Evolutionary conservation across 2,797 vertebrate species (phyloP).

Genomic region (Trachops cirrhosus): DNA sequence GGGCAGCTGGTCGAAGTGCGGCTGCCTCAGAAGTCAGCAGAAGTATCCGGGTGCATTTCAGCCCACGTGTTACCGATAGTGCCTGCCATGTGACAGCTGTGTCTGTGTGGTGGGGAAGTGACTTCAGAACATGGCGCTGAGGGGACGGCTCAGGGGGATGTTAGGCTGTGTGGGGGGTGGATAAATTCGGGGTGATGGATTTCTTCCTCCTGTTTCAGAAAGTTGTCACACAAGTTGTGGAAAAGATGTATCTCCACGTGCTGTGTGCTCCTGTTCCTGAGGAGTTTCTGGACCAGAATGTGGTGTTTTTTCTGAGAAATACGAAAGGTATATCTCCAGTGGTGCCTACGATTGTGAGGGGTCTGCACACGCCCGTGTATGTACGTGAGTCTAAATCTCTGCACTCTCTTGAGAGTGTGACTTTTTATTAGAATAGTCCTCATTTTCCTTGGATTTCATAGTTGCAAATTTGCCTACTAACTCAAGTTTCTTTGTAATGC

Average conservation of each 20-base stretch:
- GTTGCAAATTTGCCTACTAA: neutral
- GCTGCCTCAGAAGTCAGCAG: rapidly evolving
- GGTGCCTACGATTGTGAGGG: neutral
- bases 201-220: constrained; percentile 77
- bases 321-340: constrained; percentile 82
- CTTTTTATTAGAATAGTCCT: neutral
- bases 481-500: neutral
- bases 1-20: neutral
- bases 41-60: rapidly evolving
- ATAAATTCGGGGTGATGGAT: rapidly evolving
- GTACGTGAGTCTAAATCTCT: neutral
- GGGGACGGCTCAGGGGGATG: neutral
- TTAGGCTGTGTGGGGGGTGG: rapidly evolving
- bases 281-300: constrained; percentile 81
- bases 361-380: rapidly evolving
- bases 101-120: rapidly evolving
- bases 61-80: rapidly evolving
- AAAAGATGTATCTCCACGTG: constrained; percentile 82
- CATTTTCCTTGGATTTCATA: neutral
- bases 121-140: rapidly evolving
- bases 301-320: constrained; percentile 90
- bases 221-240: constrained; percentile 77
- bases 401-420: neutral
- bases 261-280: constrained; percentile 83
- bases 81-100: neutral